A percentile compares a stretch with the other conserved stretches of the same genome.
Evolutionary conservation across 92 coral and sea anemone species (phyloP).

Genomic region (Palythoa heliodiscus): DNA sequence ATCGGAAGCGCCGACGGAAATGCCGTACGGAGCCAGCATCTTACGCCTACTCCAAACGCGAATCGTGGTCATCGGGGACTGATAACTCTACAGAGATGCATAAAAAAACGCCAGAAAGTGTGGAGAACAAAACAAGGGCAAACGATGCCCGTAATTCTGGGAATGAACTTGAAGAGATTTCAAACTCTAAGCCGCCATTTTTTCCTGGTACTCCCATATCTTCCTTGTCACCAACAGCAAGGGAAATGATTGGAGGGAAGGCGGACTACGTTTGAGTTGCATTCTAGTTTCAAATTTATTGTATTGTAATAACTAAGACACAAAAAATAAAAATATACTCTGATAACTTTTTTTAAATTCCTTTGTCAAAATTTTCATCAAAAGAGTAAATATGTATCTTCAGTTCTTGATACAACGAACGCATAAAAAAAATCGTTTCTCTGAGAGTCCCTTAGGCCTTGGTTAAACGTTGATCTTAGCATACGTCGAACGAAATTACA

Average conservation of each 20-base stretch:
- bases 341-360: background rate
- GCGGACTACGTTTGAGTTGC: constrained; percentile 83
- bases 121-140: constrained; percentile 39
- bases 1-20: constrained; percentile 55
- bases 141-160: constrained; percentile 35
- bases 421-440: no score
- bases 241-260: constrained; percentile 84
- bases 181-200: constrained; percentile 51
- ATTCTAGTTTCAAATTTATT: background rate
- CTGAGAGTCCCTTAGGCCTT: no score
- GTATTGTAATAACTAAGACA: background rate
- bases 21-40: constrained; percentile 69
- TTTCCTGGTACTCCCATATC: constrained; percentile 74
- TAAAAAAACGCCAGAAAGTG: constrained; percentile 39
- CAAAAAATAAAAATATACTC: background rate
- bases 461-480: no score
- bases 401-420: no score
- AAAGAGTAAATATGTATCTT: no score
- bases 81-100: constrained; percentile 66
- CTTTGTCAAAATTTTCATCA: no score
- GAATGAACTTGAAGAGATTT: constrained; percentile 36
- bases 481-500: no score
- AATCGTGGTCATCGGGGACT: constrained; percentile 76
- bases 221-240: constrained; percentile 62
- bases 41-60: constrained; percentile 65